phyloP scores from a whole-genome alignment of 2,113 vertebrate species.

The Megaceryle torquata region DNA sequence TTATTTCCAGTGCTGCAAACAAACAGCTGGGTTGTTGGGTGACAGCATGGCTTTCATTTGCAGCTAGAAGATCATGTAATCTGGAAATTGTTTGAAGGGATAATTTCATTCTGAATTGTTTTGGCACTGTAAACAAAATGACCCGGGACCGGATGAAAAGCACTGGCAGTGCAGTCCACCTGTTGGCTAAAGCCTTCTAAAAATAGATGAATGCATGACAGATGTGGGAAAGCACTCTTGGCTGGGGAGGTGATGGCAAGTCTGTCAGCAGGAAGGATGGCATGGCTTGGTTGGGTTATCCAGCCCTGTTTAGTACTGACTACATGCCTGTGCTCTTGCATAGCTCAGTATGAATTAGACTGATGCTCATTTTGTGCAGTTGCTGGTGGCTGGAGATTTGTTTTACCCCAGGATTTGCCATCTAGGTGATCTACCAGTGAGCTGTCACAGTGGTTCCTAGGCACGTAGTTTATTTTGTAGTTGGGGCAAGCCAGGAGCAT shows the following conservation, averaged over 20 bases:
- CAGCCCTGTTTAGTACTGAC: fast-evolving
- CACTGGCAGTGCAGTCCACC: slow-evolving; percentile 47
- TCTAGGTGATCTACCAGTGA: neutral
- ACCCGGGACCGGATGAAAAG: slow-evolving; percentile 26
- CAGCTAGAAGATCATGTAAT: neutral
- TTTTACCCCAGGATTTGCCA: neutral
- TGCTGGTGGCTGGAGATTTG: neutral
- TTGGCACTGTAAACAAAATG: slow-evolving; percentile 43
- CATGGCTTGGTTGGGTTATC: neutral
- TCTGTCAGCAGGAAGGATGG: neutral
- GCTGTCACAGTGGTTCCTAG: fast-evolving
- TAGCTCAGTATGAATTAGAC: neutral
- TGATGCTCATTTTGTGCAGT: neutral
- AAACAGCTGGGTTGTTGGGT: slow-evolving; percentile 40
- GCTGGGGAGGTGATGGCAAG: neutral
- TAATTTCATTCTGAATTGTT: slow-evolving; percentile 26
- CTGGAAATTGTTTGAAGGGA: neutral
- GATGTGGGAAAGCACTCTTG: neutral
- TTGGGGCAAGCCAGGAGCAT: neutral
- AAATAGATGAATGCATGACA: neutral
- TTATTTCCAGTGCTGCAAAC: slow-evolving; percentile 42
- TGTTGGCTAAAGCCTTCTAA: slow-evolving; percentile 24
- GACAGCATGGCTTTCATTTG: slow-evolving; percentile 30
- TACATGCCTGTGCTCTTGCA: neutral
- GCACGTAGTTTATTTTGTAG: neutral